phyloP scores from a whole-genome alignment of 2,888 invertebrate species.

The Cyaniris semiargus region DNA sequence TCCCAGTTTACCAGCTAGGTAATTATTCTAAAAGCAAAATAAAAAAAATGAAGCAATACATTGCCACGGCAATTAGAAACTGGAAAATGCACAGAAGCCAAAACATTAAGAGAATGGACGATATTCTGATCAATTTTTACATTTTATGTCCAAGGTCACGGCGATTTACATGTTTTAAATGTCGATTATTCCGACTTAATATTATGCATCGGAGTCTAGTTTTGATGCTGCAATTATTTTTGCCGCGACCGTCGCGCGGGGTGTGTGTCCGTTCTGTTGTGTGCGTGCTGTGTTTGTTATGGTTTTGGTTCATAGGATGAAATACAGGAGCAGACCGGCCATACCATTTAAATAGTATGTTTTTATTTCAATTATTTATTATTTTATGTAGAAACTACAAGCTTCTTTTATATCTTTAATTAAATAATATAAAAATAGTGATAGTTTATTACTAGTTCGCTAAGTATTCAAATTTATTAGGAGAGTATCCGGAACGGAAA shows the following conservation, averaged over 20 bases:
- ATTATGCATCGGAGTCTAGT: slow-evolving; percentile 32
- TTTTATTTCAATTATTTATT: not conserved
- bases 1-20: not conserved
- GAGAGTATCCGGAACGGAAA: slow-evolving; percentile 1
- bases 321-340: slow-evolving; percentile 20
- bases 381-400: not conserved
- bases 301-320: slow-evolving; percentile 24
- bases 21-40: not conserved
- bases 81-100: not conserved
- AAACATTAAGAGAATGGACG: slow-evolving; percentile 29
- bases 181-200: slow-evolving; percentile 27
- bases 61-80: slow-evolving; percentile 6
- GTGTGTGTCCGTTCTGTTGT: not conserved
- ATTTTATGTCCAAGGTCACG: slow-evolving; percentile 28
- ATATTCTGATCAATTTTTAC: slow-evolving; percentile 31
- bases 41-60: not conserved
- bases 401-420: not conserved
- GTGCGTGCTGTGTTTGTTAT: slow-evolving; percentile 20
- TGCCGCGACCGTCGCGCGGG: slow-evolving; percentile 12
- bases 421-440: not conserved
- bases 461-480: not conserved
- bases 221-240: slow-evolving; percentile 21
- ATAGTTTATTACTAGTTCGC: not conserved
- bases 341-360: slow-evolving; percentile 24
- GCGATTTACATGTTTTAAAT: slow-evolving; percentile 32